phyloP scores from a whole-genome alignment of 2,797 vertebrate species.

The Hirundo rustica region DNA sequence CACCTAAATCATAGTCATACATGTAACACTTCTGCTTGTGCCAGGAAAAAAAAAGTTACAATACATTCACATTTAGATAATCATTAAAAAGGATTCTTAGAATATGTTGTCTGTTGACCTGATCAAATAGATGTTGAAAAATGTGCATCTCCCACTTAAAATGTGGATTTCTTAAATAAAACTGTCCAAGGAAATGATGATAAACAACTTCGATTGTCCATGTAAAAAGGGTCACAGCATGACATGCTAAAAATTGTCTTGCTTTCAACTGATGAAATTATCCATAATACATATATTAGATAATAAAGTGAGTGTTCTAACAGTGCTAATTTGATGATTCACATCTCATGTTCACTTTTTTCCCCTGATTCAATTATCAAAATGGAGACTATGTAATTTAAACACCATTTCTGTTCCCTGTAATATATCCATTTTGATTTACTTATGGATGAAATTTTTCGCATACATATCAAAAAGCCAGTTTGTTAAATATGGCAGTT shows the following conservation, averaged over 20 bases:
- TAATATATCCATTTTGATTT: background rate
- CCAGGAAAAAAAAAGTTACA: background rate
- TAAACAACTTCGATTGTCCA: constrained; percentile 73
- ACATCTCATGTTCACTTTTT: background rate
- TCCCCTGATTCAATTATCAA: background rate
- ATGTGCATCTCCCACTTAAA: constrained; percentile 67
- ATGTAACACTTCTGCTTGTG: background rate
- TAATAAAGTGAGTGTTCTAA: background rate
- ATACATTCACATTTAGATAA: background rate
- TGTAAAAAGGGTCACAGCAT: background rate
- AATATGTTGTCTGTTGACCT: constrained; percentile 50
- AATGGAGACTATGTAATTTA: background rate
- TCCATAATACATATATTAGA: background rate
- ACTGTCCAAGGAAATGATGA: constrained; percentile 82
- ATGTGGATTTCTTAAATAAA: constrained; percentile 74
- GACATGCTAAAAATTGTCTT: background rate
- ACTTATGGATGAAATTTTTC: background rate
- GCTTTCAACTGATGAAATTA: background rate
- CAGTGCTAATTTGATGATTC: background rate
- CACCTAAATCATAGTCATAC: background rate
- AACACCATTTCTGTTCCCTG: background rate
- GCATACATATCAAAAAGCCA: background rate
- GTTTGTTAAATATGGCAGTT: background rate
- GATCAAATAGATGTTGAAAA: constrained; percentile 81
- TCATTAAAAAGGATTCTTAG: background rate